Percentiles rank a stretch among this genome's conserved stretches.
These are phyloP conservation scores for Tenualosa ilisha DNA, from an alignment of 2,797 vertebrate species.

Conservation along the genomic window DNA sequence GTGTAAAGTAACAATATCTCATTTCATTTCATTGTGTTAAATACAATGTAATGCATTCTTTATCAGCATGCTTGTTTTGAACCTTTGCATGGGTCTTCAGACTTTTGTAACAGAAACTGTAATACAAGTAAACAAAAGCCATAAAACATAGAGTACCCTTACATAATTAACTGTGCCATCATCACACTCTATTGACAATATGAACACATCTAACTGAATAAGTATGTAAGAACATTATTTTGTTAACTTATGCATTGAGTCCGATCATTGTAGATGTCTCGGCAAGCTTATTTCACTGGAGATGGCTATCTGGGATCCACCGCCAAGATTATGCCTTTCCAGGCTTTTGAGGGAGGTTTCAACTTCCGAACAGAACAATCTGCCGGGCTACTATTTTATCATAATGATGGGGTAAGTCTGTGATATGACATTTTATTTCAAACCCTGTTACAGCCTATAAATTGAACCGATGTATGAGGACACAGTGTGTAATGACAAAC, in stretches of 20 bases:
- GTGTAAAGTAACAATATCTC: background rate
- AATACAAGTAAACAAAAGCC: background rate
- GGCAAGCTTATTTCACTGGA: constrained; percentile 89
- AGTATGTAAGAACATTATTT: too few species aligned
- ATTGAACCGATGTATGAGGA: background rate
- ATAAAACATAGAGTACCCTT: background rate
- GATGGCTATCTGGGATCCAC: constrained; percentile 86
- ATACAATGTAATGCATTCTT: background rate
- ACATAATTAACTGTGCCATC: background rate
- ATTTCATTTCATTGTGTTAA: background rate
- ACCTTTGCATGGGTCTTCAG: background rate
- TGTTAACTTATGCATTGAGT: background rate
- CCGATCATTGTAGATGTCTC: constrained; percentile 82
- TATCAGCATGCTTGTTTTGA: background rate
- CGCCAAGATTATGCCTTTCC: constrained; percentile 85
- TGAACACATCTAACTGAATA: background rate
- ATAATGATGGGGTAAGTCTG: constrained; percentile 80
- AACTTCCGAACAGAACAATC: constrained; percentile 89
- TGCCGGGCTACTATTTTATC: constrained; percentile 87
- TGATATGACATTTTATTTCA: background rate
- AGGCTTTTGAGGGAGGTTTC: constrained; percentile 90
- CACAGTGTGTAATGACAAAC: background rate
- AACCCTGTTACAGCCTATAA: background rate
- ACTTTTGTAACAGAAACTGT: background rate
- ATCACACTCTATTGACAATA: background rate